phyloP scores from a whole-genome alignment of 2,888 invertebrate species.

The Stenodema calcarata region DNA sequence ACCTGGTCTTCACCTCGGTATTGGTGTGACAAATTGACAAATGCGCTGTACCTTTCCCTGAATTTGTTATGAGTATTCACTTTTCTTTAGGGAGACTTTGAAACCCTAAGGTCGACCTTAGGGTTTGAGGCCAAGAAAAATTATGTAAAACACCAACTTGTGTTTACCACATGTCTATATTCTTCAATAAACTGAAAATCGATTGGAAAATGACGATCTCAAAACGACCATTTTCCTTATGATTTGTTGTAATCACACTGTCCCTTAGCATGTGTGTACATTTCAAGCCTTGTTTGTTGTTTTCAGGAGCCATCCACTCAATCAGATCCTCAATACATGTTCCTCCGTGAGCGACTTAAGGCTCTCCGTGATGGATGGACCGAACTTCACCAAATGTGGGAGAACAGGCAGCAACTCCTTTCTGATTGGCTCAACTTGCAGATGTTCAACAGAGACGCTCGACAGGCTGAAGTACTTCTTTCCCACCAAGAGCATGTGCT shows the following conservation, averaged over 20 bases:
- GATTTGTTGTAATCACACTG: not conserved
- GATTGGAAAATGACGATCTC: too few species aligned
- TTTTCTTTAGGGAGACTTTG: too few species aligned
- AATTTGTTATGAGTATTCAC: too few species aligned
- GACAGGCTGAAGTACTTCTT: conserved; percentile 96
- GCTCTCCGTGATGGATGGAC: conserved; percentile 99
- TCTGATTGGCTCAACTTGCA: conserved; percentile 95
- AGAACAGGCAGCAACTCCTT: conserved; percentile 91
- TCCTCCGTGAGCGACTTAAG: conserved; percentile 95
- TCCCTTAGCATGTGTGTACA: not conserved
- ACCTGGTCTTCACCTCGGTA: too few species aligned
- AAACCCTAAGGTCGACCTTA: too few species aligned
- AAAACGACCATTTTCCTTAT: not conserved
- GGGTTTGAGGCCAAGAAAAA: too few species aligned
- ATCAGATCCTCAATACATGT: conserved; percentile 99
- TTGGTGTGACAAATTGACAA: too few species aligned
- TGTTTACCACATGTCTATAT: too few species aligned
- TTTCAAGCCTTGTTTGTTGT: not conserved
- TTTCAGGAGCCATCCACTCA: conserved; percentile 77
- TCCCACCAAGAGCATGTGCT: conserved; percentile 98
- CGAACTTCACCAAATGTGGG: conserved; percentile 99
- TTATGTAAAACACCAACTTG: too few species aligned
- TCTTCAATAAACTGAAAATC: too few species aligned
- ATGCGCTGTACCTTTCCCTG: too few species aligned
- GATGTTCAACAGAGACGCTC: conserved; percentile 93